phyloP scores from a whole-genome alignment of 2,113 vertebrate species.

The Crotalus viridis region DNA sequence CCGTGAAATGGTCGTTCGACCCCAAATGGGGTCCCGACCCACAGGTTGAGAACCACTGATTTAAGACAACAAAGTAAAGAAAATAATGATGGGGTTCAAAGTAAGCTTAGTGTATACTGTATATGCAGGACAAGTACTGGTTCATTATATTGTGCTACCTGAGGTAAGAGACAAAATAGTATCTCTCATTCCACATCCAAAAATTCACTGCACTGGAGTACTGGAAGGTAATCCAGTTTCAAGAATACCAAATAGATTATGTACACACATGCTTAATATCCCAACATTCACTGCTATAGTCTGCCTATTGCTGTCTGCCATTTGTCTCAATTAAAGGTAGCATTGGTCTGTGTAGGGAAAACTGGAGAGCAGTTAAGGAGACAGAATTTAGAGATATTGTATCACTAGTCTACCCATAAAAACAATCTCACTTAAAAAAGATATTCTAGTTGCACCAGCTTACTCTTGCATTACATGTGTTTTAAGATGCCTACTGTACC shows the following conservation, averaged over 20 bases:
- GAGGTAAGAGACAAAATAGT: background rate
- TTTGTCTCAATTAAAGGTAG: background rate
- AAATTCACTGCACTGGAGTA: background rate
- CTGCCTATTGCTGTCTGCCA: background rate
- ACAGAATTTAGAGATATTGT: background rate
- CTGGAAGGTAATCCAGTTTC: background rate
- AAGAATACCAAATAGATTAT: background rate
- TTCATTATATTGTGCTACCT: background rate
- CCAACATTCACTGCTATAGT: background rate
- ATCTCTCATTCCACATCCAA: background rate
- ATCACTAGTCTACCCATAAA: background rate
- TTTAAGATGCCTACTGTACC: background rate
- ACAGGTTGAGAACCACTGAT: no score
- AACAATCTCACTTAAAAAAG: background rate
- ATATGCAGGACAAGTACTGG: background rate
- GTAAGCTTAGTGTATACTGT: background rate
- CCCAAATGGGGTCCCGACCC: no score
- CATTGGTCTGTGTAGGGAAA: background rate
- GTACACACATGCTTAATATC: background rate
- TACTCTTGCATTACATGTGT: background rate
- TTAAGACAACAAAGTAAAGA: background rate
- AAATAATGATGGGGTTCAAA: background rate
- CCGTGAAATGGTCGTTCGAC: no score
- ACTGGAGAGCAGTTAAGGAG: background rate
- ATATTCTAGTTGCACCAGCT: background rate